Evolutionary conservation across 2,888 invertebrate species (phyloP).

Genomic region (Andrena dorsata): DNA sequence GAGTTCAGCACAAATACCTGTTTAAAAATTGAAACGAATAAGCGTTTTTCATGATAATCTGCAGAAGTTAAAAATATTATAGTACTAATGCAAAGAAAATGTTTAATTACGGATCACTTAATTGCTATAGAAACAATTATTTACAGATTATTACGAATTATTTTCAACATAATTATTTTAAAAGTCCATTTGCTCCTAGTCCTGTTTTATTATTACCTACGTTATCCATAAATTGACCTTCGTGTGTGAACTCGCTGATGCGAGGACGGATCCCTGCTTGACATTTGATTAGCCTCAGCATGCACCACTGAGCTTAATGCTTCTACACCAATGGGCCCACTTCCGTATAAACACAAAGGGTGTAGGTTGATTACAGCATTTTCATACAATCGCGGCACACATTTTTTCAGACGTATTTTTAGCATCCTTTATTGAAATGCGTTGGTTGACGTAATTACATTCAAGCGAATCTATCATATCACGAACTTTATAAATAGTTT

Average conservation of each 20-base stretch:
- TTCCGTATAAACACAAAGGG: constrained; percentile 22
- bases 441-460: constrained; percentile 13
- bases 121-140: no score
- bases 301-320: constrained; percentile 7
- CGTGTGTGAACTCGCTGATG: not conserved
- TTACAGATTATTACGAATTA: no score
- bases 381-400: constrained; percentile 12
- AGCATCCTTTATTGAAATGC: not conserved
- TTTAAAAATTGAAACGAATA: no score
- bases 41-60: no score
- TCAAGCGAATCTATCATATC: not conserved
- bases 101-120: no score
- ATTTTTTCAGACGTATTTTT: not conserved
- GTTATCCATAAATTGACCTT: not conserved
- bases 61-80: no score
- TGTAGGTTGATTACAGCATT: not conserved
- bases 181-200: no score
- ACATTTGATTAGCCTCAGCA: constrained; percentile 15
- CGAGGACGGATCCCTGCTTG: constrained; percentile 10
- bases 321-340: constrained; percentile 6
- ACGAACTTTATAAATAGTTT: not conserved
- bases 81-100: no score
- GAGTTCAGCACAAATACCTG: no score
- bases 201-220: no score
- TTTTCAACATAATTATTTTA: no score